Evolutionary conservation across 2,113 vertebrate species (phyloP).

Genomic region (western clawed frog (Xenopus tropicalis)): UCB_Xtro_10.0 CM004448.2:140678501-140679000

Average conservation of each 20-base stretch:
- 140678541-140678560: conserved; percentile 2
- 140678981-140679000: too few relatives aligned
- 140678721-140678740: not conserved
- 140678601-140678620: conserved; percentile 9
- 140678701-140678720: not conserved
- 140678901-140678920: too few relatives aligned
- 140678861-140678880: too few relatives aligned
- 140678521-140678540: not conserved
- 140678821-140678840: too few relatives aligned
- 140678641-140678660: conserved; percentile 1
- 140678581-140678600: not conserved
- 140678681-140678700: not conserved
- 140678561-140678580: not conserved
- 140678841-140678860: too few relatives aligned
- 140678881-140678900: too few relatives aligned
- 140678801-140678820: too few relatives aligned
- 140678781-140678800: too few relatives aligned
- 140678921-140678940: too few relatives aligned
- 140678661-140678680: conserved; percentile 1
- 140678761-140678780: too few relatives aligned
- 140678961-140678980: too few relatives aligned
- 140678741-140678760: not conserved
- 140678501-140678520: conserved; percentile 2
- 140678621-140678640: not conserved
- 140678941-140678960: too few relatives aligned